These are phyloP conservation scores for Umimayanthus kanabou DNA, from an alignment of 92 coral and sea anemone genomes.

Conservation along the genomic window DNA sequence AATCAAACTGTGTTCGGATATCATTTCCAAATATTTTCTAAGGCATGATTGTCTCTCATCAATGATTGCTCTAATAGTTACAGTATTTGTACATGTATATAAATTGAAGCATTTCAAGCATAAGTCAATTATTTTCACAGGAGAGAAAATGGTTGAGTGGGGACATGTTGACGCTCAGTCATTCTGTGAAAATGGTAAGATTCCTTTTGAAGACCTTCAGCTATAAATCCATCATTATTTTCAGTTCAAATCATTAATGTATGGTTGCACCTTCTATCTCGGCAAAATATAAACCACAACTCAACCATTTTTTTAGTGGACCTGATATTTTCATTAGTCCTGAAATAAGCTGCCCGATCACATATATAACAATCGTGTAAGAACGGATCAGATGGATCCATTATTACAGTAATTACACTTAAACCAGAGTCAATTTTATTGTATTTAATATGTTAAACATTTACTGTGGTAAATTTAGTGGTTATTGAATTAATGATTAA, in stretches of 20 bases:
- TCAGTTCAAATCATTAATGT: not conserved
- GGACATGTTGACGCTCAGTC: slow-evolving; percentile 87
- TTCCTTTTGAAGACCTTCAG: not conserved
- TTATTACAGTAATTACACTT: too few species aligned
- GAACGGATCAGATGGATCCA: too few species aligned
- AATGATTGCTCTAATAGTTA: too few species aligned
- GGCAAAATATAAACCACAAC: not conserved
- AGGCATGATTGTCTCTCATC: too few species aligned
- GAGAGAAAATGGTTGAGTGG: slow-evolving; percentile 93
- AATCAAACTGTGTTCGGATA: too few species aligned
- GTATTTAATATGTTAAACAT: too few species aligned
- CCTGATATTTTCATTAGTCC: not conserved
- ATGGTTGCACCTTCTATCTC: not conserved
- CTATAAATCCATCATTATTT: not conserved
- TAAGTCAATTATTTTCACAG: slow-evolving; percentile 41
- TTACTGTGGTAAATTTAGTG: not conserved
- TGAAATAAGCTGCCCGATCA: too few species aligned
- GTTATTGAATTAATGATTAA: not conserved
- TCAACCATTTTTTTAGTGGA: not conserved
- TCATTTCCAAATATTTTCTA: too few species aligned
- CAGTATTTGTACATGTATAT: not conserved
- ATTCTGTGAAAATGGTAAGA: slow-evolving; percentile 92
- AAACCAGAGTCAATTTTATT: not conserved
- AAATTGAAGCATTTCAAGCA: not conserved
- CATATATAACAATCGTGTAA: too few species aligned